A percentile compares a stretch with the other conserved stretches of the same genome.
phyloP scores from a whole-genome alignment of 2,113 vertebrate genomes.

The Pterophyllum scalare region DNA sequence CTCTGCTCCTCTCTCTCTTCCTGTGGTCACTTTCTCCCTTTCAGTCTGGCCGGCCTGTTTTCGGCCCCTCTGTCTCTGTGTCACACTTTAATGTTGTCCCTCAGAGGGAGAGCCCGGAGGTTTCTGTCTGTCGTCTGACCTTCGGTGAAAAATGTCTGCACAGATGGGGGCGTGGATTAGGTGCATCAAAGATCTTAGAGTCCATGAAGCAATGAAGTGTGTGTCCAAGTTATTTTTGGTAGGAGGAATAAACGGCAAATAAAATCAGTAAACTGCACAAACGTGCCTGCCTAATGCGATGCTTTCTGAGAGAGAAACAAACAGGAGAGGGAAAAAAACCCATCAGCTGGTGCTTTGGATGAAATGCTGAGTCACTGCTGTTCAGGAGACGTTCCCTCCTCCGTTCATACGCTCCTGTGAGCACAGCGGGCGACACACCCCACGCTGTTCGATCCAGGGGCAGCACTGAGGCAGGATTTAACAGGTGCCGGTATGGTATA shows the following conservation, averaged over 20 bases:
- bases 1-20: background rate
- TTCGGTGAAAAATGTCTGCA: background rate
- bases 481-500: background rate
- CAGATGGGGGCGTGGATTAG: background rate
- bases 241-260: background rate
- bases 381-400: background rate
- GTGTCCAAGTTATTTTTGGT: background rate
- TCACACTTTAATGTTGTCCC: background rate
- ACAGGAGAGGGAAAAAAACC: background rate
- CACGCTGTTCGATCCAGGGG: background rate
- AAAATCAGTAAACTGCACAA: background rate
- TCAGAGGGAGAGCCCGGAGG: constrained; percentile 5
- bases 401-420: background rate
- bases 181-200: background rate
- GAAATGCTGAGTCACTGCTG: background rate
- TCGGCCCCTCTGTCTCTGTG: constrained; percentile 8
- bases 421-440: background rate
- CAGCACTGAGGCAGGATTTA: background rate
- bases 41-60: background rate
- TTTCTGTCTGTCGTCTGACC: constrained; percentile 21
- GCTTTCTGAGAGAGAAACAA: background rate
- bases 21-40: constrained; percentile 20
- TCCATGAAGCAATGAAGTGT: background rate
- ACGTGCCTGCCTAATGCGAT: background rate
- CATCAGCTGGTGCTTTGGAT: background rate